phyloP scores from a whole-genome alignment of 37 sponge, comb jelly and placozoan genomes.

The Halisarca cf. caerulea region DNA sequence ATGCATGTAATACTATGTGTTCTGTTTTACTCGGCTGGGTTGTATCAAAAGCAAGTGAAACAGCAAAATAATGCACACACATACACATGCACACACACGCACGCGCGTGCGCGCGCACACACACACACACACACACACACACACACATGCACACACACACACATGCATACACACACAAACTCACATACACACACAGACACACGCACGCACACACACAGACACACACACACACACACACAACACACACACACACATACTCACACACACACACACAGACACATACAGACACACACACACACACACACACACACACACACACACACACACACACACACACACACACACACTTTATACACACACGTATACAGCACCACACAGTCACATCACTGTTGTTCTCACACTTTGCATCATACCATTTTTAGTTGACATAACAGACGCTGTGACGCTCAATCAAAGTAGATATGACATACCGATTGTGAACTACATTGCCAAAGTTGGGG shows the following conservation, averaged over 20 bases:
- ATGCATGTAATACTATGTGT: too few relatives aligned
- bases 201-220: not conserved
- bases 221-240: conserved; percentile 27
- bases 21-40: too few relatives aligned
- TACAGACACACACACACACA: not conserved
- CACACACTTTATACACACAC: conserved; percentile 34
- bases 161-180: not conserved
- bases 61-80: too few relatives aligned
- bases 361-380: conserved; percentile 27
- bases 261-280: conserved; percentile 12
- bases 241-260: not conserved
- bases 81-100: not conserved
- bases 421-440: too few relatives aligned
- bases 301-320: not conserved
- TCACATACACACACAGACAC: not conserved
- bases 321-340: conserved; percentile 38
- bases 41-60: too few relatives aligned
- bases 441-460: too few relatives aligned
- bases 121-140: conserved; percentile 25
- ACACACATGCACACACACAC: not conserved
- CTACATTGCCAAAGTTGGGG: too few relatives aligned
- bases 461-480: too few relatives aligned
- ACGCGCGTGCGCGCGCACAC: not conserved
- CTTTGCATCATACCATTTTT: not conserved
- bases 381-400: not conserved